Base-by-base conservation (phyloP, 2,113 vertebrate species). In the Acrocephalus arundinaceus region DNA sequence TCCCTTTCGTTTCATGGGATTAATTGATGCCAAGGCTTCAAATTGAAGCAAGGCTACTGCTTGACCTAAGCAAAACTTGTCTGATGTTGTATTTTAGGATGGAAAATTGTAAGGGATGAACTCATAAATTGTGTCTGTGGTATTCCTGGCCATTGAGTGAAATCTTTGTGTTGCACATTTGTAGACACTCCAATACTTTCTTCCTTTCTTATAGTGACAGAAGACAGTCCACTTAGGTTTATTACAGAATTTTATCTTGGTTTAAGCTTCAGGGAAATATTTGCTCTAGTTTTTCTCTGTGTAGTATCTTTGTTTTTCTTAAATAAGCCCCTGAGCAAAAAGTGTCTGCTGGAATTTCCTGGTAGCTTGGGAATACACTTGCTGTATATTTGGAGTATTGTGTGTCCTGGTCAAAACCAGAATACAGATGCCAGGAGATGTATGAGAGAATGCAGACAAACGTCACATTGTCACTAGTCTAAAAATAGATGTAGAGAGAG, bases 221-320 rank as follows among this genome's bases (percentile, higher is more conserved):
- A 51, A 66, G 43, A 61, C 49, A 71, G 33, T 21, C 30, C 33
- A 10, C n/a, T 76, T 91, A 61, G 37, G 54, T 73, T 91, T 81
- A 33, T 80, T 80, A 43, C 24, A 65, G 35, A 85, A 55, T 81
- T 86, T 66, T 77, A 63, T 71, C 52, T 88, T 74, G 33, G 33
- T 81, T 67, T 58, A 59, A 87, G 70, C 65, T 91, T n/a, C 54
- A 49, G 91, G 70, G 73, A 84, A 74, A 45, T 83, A 71, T 65
- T 93, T 90, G 48, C 54, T 89, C 73, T 59, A 58, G 46, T 39
- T 88, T 88, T 90, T 43, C 61, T 79, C 65, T 65, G 54, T 89
- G 78, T 70, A 49, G 30, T 92, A 25, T 85, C 67, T 91, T 87
- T 87, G 46, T 89, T 94, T 96, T 94, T 70, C 45, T 94, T 91